These are phyloP conservation scores for Panurus biarmicus DNA, from an alignment of 2,113 vertebrate species.

Conservation along the genomic window DNA sequence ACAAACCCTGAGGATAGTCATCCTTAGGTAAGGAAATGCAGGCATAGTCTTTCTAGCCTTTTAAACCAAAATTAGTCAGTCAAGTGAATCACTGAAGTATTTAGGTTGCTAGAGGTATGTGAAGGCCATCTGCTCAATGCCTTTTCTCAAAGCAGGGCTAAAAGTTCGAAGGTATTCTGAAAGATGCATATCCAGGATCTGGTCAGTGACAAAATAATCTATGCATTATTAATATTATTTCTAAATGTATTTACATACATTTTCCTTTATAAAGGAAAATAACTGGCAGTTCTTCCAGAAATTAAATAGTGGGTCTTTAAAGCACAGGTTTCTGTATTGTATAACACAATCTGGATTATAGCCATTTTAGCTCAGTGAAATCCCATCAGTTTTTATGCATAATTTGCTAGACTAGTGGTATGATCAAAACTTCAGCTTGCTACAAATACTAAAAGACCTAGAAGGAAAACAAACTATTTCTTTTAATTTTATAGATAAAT, in stretches of 20 bases:
- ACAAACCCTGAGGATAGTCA: background rate
- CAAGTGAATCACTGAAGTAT: background rate
- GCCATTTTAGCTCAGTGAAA: conserved; percentile 11
- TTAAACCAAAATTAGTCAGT: background rate
- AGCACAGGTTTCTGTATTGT: background rate
- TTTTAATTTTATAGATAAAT: background rate
- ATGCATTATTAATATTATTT: background rate
- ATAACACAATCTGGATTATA: background rate
- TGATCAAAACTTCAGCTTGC: background rate
- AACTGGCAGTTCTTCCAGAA: conserved; percentile 6
- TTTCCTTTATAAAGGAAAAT: background rate
- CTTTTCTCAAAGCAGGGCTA: background rate
- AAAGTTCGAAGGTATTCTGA: background rate
- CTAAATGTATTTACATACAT: background rate
- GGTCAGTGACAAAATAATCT: background rate
- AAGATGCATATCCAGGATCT: background rate
- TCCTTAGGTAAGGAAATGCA: background rate
- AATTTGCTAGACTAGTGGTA: background rate
- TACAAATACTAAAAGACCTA: background rate
- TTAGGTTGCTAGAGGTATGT: background rate
- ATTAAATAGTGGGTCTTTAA: background rate
- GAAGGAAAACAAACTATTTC: background rate
- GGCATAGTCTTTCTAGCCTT: background rate
- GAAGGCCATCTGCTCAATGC: background rate
- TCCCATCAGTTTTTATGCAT: background rate